These are phyloP conservation scores for Boloria euphrosyne DNA, from an alignment of 2,888 invertebrate species.

Conservation along the genomic window DNA sequence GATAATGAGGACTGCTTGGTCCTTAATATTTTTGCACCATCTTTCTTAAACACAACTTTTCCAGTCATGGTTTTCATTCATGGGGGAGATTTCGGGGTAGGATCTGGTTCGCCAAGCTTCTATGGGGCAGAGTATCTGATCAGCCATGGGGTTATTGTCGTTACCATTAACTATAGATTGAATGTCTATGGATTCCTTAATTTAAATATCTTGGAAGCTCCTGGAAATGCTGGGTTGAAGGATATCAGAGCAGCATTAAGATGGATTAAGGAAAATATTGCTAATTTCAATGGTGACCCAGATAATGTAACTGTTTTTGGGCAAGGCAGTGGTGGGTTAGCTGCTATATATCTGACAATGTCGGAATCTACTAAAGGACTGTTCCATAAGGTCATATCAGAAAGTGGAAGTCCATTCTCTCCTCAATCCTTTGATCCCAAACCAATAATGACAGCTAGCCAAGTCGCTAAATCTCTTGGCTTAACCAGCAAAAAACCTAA, in stretches of 20 bases:
- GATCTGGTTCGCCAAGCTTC: slow-evolving; percentile 67
- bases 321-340: slow-evolving; percentile 70
- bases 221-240: slow-evolving; percentile 76
- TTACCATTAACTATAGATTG: slow-evolving; percentile 77
- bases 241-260: slow-evolving; percentile 73
- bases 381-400: slow-evolving; percentile 68
- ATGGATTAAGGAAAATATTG: slow-evolving; percentile 71
- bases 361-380: slow-evolving; percentile 68
- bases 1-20: slow-evolving; percentile 76
- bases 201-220: slow-evolving; percentile 64
- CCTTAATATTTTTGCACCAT: slow-evolving; percentile 69
- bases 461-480: slow-evolving; percentile 68
- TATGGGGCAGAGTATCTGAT: slow-evolving; percentile 75
- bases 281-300: slow-evolving; percentile 64
- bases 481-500: slow-evolving; percentile 56
- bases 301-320: slow-evolving; percentile 75
- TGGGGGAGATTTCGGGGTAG: slow-evolving; percentile 75
- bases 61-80: slow-evolving; percentile 78
- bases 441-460: slow-evolving; percentile 63
- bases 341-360: slow-evolving; percentile 68
- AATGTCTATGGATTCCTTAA: slow-evolving; percentile 76
- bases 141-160: slow-evolving; percentile 67
- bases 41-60: slow-evolving; percentile 50
- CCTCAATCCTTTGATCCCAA: slow-evolving; percentile 65
- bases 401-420: slow-evolving; percentile 67